Evolutionary conservation across 2,113 vertebrate genomes (phyloP).

Genomic region (Isichthys henryi): DNA sequence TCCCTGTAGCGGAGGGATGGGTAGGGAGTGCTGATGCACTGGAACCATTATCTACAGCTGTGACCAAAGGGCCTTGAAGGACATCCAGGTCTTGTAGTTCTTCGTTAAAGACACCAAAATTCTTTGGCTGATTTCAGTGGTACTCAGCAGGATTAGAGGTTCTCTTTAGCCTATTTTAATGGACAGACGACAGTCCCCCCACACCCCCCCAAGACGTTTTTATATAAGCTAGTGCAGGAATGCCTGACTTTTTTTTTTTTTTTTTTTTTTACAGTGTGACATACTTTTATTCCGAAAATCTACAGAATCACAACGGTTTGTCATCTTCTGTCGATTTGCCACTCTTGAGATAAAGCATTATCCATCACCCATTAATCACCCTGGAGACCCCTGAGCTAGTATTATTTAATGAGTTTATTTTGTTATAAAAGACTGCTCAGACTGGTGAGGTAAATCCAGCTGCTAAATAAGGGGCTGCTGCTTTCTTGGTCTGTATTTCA

Average conservation of each 20-base stretch:
- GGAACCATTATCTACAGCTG: background rate
- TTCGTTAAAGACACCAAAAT: background rate
- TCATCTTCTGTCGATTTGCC: too few relatives aligned
- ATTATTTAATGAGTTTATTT: too few relatives aligned
- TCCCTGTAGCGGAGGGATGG: background rate
- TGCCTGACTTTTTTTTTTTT: too few relatives aligned
- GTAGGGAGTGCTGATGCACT: background rate
- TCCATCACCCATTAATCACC: background rate
- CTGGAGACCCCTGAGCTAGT: too few relatives aligned
- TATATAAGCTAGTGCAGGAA: too few relatives aligned
- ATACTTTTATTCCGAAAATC: too few relatives aligned
- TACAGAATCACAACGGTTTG: too few relatives aligned
- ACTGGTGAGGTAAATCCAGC: background rate
- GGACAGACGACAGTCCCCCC: background rate
- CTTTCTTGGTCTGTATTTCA: constrained; percentile 24
- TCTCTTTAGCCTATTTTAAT: background rate
- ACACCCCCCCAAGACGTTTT: too few relatives aligned
- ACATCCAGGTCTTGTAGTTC: background rate
- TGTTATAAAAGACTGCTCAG: background rate
- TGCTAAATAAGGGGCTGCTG: background rate
- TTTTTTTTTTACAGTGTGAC: too few relatives aligned
- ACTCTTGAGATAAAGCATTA: too few relatives aligned
- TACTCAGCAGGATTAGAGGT: background rate
- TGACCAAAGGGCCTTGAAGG: background rate
- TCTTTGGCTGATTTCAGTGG: background rate